Evolutionary conservation across 1,140 invertebrate species (phyloP), one percentile per base, ranked within the genome.

Genomic region (Eufriesea mexicana): DNA sequence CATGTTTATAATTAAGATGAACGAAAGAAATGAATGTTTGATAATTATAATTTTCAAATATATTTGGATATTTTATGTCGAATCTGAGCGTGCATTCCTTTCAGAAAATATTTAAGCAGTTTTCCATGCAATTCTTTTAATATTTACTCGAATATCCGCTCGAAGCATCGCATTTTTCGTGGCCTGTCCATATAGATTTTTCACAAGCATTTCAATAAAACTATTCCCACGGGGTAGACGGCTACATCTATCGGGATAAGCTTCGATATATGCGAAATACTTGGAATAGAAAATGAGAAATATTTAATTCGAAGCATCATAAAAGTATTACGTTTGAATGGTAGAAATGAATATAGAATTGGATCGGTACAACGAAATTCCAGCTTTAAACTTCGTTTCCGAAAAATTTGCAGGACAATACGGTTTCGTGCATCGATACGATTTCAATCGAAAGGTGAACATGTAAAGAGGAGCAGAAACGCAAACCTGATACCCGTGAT

Each of bases 401-500:
- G 64, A 70, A n/a, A 49, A 74, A 67, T 49, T 71, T 54, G 42
- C 9, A 42, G 14, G n/a, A 54, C 18, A 57, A 75, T 70, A 28
- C 57, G 16, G 83, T 83, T 71, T 71, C 23, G 62, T 35, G 20
- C 42, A 18, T 55, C 55, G 84, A 28, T 79, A 86, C n/a, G 77
- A 61, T 62, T 51, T 68, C 73, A 16, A 82, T 59, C 42, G 25
- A 68, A 49, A 67, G 51, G 2, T 35, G 14, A 67, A 18, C n/a
- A 14, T 25, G 51, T 18, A 45, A 28, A 35, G 20, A 35, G 42
- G 14, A 55, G 42, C 62, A 68, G 42, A 54, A 59, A 86, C 71
- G 35, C 62, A 57, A 86, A 76, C 45, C 72, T 51, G 62, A 75
- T 82, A 20, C 51, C 85, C 59, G 64, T 86, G 75, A 87, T 67